phyloP scores from a whole-genome alignment of 1,140 invertebrate genomes.

The Drosophila jambulina region DNA sequence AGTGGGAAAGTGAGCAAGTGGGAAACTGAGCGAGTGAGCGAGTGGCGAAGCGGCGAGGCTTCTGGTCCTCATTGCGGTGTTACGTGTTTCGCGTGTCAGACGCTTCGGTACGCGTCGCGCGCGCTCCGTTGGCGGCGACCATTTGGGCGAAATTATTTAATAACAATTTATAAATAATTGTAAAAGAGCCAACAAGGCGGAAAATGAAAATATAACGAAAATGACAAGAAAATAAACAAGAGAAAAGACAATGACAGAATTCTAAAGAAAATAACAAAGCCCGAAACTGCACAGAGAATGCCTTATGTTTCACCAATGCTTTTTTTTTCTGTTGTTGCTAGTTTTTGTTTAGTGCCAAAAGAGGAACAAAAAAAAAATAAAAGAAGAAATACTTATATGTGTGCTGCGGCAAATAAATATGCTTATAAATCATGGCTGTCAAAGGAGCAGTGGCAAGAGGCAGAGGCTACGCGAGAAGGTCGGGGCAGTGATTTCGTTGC shows the following conservation, averaged over 20 bases:
- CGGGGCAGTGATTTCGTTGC: slow-evolving; percentile 28
- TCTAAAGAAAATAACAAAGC: slow-evolving; percentile 11
- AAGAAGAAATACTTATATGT: slow-evolving; percentile 8
- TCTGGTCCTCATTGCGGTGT: slow-evolving; percentile 84
- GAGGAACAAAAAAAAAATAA: background rate
- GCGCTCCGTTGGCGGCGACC: slow-evolving; percentile 64
- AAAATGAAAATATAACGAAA: background rate
- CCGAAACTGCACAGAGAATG: slow-evolving; percentile 25
- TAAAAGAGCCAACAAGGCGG: slow-evolving; percentile 19
- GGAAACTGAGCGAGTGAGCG: slow-evolving; percentile 7
- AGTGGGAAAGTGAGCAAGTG: slow-evolving; percentile 25
- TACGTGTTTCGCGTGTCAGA: slow-evolving; percentile 85
- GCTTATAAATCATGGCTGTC: slow-evolving; percentile 46
- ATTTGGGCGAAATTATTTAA: slow-evolving; percentile 54
- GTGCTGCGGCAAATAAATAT: slow-evolving; percentile 42
- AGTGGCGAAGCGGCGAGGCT: slow-evolving; percentile 40
- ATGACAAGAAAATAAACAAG: background rate
- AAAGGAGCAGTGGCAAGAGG: slow-evolving; percentile 14
- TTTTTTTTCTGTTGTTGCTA: slow-evolving; percentile 31
- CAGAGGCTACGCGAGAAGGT: slow-evolving; percentile 12
- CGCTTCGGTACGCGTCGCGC: slow-evolving; percentile 68
- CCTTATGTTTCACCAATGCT: slow-evolving; percentile 12
- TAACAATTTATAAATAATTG: slow-evolving; percentile 49
- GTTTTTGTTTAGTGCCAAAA: slow-evolving; percentile 37
- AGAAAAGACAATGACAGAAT: background rate